phyloP scores from a whole-genome alignment of 2,113 vertebrate species.

The Oenanthe melanoleuca region DNA sequence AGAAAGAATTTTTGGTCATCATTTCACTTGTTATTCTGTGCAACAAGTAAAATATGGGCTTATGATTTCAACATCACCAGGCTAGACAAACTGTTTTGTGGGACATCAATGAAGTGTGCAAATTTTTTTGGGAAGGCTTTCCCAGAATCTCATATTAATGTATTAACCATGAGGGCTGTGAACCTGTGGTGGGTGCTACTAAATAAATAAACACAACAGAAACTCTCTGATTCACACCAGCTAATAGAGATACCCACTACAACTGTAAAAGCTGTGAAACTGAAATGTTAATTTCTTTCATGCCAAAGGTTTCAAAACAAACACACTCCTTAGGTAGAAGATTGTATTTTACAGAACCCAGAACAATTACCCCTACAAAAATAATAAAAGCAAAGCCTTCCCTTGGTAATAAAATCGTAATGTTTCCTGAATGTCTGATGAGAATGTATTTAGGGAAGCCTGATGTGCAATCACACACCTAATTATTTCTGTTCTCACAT shows the following conservation, averaged over 20 bases:
- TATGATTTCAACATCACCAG: not conserved
- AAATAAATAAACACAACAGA: not conserved
- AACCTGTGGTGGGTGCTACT: not conserved
- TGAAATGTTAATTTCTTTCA: conserved; percentile 32
- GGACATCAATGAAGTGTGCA: not conserved
- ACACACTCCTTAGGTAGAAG: not conserved
- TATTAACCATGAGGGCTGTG: not conserved
- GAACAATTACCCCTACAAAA: conserved; percentile 3
- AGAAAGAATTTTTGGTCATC: not conserved
- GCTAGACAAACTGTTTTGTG: not conserved
- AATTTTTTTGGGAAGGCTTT: not conserved
- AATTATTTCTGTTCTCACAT: conserved; percentile 14
- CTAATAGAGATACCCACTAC: not conserved
- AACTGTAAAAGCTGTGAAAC: not conserved
- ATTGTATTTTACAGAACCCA: not conserved
- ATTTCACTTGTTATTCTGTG: not conserved
- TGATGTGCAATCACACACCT: conserved; percentile 34
- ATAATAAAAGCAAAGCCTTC: conserved; percentile 32
- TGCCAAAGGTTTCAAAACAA: conserved; percentile 26
- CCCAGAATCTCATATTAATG: not conserved
- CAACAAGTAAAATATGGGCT: not conserved
- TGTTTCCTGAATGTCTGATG: conserved; percentile 27
- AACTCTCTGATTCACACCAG: not conserved
- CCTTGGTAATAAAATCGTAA: conserved; percentile 3
- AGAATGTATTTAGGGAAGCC: conserved; percentile 1